A percentile compares a stretch with the other conserved stretches of the same genome.
Evolutionary conservation across 2,797 vertebrate species (phyloP).

Genomic region (Lacerta viridis): DNA sequence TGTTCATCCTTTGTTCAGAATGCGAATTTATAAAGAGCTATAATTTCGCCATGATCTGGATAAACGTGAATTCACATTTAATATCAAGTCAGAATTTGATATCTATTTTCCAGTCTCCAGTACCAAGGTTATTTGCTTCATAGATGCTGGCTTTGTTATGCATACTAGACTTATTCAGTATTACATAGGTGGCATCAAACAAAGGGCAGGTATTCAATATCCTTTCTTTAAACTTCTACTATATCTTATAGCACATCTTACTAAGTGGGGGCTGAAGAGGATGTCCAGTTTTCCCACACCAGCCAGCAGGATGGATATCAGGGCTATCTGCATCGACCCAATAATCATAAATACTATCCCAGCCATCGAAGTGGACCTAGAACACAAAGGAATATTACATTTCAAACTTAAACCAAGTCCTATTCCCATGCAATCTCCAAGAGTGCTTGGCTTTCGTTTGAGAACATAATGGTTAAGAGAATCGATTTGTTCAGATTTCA

Average conservation of each 20-base stretch:
- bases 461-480: neutral
- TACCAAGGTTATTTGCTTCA: neutral
- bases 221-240: neutral
- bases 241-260: conserved; percentile 75
- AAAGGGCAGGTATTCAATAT: neutral
- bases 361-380: conserved; percentile 90
- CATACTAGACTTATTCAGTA: neutral
- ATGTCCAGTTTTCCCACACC: conserved; percentile 89
- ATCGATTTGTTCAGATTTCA: conserved; percentile 19
- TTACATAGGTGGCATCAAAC: neutral
- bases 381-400: conserved; percentile 7
- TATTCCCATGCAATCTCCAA: neutral
- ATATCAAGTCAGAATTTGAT: neutral
- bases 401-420: conserved; percentile 40
- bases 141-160: neutral
- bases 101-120: neutral
- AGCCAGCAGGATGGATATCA: conserved; percentile 89
- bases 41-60: neutral
- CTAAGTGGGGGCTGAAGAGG: conserved; percentile 87
- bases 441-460: neutral
- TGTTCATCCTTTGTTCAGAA: neutral
- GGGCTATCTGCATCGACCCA: conserved; percentile 89
- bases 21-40: neutral
- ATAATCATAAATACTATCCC: conserved; percentile 87
- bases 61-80: neutral